Evolutionary conservation across 2,888 invertebrate species (phyloP).

Genomic region (Stenodema calcarata): DNA sequence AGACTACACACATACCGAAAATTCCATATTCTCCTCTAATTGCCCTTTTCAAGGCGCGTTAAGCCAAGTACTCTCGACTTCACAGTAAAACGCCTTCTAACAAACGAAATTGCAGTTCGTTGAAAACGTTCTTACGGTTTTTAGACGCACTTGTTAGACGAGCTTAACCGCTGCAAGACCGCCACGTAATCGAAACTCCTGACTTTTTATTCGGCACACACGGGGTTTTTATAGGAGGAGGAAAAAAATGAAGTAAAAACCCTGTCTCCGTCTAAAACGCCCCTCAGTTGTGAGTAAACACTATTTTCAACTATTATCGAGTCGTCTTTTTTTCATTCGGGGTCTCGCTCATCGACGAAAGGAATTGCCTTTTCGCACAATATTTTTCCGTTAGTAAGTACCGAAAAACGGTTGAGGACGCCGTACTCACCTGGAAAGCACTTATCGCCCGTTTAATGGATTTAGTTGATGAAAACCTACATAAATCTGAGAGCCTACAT

Average conservation of each 20-base stretch:
- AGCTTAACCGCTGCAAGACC: neutral
- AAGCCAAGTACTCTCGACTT: neutral
- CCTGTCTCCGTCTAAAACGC: neutral
- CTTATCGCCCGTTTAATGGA: neutral
- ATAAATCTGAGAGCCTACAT: too few species aligned
- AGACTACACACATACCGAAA: neutral
- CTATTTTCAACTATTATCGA: neutral
- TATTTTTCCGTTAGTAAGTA: neutral
- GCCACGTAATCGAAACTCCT: neutral
- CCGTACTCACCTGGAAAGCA: neutral
- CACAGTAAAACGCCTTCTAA: neutral
- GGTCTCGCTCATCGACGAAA: neutral
- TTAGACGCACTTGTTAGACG: neutral
- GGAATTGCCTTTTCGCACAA: neutral
- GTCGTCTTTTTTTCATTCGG: neutral
- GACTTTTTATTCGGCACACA: neutral
- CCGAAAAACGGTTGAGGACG: neutral
- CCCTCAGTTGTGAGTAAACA: neutral
- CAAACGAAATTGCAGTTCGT: neutral
- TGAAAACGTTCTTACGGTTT: neutral
- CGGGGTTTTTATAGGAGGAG: neutral
- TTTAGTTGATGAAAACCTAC: neutral
- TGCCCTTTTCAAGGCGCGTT: neutral
- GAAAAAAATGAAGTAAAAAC: neutral
- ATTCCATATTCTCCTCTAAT: neutral